phyloP scores from a whole-genome alignment of 1,140 invertebrate genomes.

The Zaprionus capensis region DNA sequence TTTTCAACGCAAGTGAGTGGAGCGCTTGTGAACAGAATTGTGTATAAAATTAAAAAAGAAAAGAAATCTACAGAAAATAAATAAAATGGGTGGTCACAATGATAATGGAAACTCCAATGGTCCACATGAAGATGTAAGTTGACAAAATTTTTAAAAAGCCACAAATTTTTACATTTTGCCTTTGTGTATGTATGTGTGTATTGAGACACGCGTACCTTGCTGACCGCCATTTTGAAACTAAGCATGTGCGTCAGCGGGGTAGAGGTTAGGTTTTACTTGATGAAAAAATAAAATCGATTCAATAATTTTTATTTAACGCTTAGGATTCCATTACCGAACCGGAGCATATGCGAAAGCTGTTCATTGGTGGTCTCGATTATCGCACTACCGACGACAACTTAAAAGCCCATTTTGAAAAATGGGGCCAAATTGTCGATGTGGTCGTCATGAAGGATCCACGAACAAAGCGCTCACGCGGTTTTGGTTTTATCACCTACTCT shows the following conservation, averaged over 20 bases:
- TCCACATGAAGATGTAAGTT: constrained; percentile 81
- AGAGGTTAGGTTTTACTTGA: constrained; percentile 55
- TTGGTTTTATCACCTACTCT: constrained; percentile 99
- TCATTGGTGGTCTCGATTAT: constrained; percentile 98
- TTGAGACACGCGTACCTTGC: constrained; percentile 34
- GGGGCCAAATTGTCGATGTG: constrained; percentile 98
- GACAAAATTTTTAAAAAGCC: neutral
- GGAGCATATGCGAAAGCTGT: constrained; percentile 97
- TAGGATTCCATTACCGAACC: constrained; percentile 88
- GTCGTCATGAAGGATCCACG: constrained; percentile 99
- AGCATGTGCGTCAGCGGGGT: constrained; percentile 58
- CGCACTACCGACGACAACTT: constrained; percentile 97
- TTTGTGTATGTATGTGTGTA: constrained; percentile 14
- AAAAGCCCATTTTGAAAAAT: constrained; percentile 97
- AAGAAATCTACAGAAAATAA: constrained; percentile 19
- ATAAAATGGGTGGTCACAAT: constrained; percentile 68
- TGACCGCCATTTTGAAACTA: constrained; percentile 80
- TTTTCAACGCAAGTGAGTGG: constrained; percentile 25
- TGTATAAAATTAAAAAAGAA: constrained; percentile 19
- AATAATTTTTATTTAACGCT: constrained; percentile 21
- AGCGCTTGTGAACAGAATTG: constrained; percentile 12
- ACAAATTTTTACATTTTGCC: neutral
- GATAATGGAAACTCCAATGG: constrained; percentile 78
- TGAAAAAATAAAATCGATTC: constrained; percentile 65
- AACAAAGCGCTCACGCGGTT: constrained; percentile 96